Base-by-base conservation (phyloP, 2,113 vertebrate genomes). In the Monarcha castaneiventris region DNA sequence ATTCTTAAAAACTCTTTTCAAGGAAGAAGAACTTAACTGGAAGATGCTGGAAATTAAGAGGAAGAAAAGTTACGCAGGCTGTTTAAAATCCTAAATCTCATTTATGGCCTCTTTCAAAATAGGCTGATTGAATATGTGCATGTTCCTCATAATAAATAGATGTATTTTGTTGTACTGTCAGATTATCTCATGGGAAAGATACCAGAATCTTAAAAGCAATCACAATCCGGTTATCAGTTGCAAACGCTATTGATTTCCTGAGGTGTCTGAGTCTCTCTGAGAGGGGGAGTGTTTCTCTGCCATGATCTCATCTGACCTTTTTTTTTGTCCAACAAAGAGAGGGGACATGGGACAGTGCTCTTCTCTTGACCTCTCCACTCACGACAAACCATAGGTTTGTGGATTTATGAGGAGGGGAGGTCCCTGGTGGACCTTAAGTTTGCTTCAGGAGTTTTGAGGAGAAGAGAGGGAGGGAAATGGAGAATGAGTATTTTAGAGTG, bases 181-280 rank as follows among this genome's bases (percentile, higher is more conserved):
- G 87, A 95, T 79, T 79, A 84, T 62, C 89, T 93, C 72, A 67
- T 52, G 86, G 74, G 71, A 71, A 80, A 80, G 41, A 93, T 87
- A 96, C 27, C 26, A 91, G 89, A 91, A 82, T 93, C 93, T 92
- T 92, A 72, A 94, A 96, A 96, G 95, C 94, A 79, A 90, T 94
- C 76, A 78, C 75, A 93, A 93, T 86, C 84, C 82, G 76, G 27
- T 92, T 96, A 96, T 96, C 85, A 56, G 85, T 96, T 91, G 75
- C 85, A 83, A 96, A 93, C 67, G 79, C 63, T 92, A 96, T 81
- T 89, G 94, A 96, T 93, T 92, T 89, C 54, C 62, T 74, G 35
- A 64, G 20, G 33, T 23, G 19, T 4, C 21, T 12, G 14, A 33
- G 11, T 43, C 51, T 62, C 41, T 41, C 15, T 1, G 0, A 4